A percentile compares a stretch with the other conserved stretches of the same genome.
Conservation (phyloP, 2,888 invertebrate genomes). For the Chamaedrilus cognettii region DNA sequence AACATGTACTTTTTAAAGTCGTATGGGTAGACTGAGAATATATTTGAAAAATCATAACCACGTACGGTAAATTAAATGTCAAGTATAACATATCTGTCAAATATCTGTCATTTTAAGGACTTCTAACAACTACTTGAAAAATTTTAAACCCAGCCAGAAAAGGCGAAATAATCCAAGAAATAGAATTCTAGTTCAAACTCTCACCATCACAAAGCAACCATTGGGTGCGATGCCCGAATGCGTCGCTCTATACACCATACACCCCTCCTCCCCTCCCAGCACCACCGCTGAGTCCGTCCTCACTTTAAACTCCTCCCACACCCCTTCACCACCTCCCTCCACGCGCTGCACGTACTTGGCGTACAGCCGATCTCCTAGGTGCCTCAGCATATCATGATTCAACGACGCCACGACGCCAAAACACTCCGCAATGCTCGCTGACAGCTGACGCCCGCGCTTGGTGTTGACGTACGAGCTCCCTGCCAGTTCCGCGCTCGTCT, state of each 20-base stretch:
- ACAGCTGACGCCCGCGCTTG: background rate
- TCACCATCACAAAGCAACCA: background rate
- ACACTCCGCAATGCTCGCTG: constrained; percentile 5
- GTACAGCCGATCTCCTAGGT: constrained; percentile 16
- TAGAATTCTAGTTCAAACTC: background rate
- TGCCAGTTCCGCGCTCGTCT: too few relatives aligned
- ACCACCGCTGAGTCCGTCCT: background rate
- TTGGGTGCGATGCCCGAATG: background rate
- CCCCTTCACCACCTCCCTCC: background rate
- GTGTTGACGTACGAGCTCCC: constrained; percentile 15
- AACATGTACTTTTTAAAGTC: too few relatives aligned
- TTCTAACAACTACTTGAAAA: too few relatives aligned
- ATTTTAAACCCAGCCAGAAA: too few relatives aligned
- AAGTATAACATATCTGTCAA: too few relatives aligned
- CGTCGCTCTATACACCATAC: background rate
- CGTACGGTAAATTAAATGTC: too few relatives aligned
- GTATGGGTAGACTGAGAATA: too few relatives aligned
- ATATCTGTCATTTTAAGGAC: too few relatives aligned
- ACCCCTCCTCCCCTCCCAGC: background rate
- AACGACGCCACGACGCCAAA: constrained; percentile 6
- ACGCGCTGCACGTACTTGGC: constrained; percentile 1
- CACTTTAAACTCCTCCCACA: constrained; percentile 12
- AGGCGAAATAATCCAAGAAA: too few relatives aligned
- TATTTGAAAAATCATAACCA: too few relatives aligned
- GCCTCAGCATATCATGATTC: constrained; percentile 9